A percentile compares a stretch with the other conserved stretches of the same genome.
Conservation (phyloP, 2,888 invertebrate species). For the Vanessa cardui region DNA sequence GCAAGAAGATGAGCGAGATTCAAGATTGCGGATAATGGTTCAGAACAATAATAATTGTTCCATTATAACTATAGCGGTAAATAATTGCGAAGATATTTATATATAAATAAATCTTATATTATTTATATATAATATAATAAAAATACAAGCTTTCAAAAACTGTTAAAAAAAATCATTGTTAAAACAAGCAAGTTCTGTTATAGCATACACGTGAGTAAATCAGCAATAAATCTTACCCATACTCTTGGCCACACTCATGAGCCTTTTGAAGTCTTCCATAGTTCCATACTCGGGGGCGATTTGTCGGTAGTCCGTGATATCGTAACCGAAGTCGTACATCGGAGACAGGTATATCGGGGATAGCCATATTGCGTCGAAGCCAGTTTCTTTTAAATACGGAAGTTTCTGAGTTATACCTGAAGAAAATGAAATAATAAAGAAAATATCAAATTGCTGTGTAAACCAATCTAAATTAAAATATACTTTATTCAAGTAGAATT, state of each 20-base stretch:
- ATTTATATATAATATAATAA: constrained; percentile 5
- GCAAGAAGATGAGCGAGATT: neutral
- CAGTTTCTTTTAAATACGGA: constrained; percentile 82
- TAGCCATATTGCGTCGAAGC: constrained; percentile 86
- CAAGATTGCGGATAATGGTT: constrained; percentile 5
- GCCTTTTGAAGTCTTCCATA: constrained; percentile 85
- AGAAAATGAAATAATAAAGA: neutral
- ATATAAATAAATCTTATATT: too few relatives aligned
- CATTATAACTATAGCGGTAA: neutral
- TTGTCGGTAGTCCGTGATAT: constrained; percentile 85
- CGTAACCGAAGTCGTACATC: constrained; percentile 91
- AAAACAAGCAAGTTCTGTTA: too few relatives aligned
- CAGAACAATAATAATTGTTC: neutral
- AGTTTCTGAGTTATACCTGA: constrained; percentile 69
- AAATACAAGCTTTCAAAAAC: too few relatives aligned
- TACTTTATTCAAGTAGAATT: too few relatives aligned
- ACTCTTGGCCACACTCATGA: constrained; percentile 75
- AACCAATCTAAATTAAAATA: too few relatives aligned
- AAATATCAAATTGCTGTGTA: too few relatives aligned
- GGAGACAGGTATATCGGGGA: constrained; percentile 89
- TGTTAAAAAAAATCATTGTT: too few relatives aligned
- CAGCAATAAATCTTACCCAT: constrained; percentile 60
- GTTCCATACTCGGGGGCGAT: constrained; percentile 87
- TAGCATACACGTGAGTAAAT: too few relatives aligned
- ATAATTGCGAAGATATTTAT: constrained; percentile 2